phyloP scores from a whole-genome alignment of 2,888 invertebrate species.

The Apamea monoglypha region DNA sequence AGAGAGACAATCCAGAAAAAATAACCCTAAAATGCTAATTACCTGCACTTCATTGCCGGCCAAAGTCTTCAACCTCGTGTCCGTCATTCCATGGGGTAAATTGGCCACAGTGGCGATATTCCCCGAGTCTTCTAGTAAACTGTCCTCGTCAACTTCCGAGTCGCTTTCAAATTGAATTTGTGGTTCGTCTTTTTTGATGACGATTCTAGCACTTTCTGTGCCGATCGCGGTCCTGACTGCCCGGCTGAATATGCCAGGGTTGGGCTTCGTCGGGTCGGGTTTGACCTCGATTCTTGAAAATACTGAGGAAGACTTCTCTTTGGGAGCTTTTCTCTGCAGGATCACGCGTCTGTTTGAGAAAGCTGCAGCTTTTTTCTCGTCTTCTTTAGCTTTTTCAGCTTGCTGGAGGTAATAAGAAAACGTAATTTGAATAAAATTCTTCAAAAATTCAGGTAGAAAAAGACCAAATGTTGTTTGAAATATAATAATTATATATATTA shows the following conservation, averaged over 20 bases:
- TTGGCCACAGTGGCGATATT: slow-evolving; percentile 77
- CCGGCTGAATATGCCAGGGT: slow-evolving; percentile 83
- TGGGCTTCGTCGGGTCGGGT: slow-evolving; percentile 77
- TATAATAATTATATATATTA: not conserved
- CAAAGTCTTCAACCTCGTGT: slow-evolving; percentile 82
- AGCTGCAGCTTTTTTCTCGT: slow-evolving; percentile 67
- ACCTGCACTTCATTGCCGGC: slow-evolving; percentile 87
- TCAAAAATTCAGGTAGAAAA: not conserved
- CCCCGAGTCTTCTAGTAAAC: slow-evolving; percentile 68
- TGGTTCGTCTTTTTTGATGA: slow-evolving; percentile 74
- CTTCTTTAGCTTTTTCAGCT: slow-evolving; percentile 70
- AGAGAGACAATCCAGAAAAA: slow-evolving; percentile 46
- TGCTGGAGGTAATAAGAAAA: slow-evolving; percentile 44
- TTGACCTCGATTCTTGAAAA: slow-evolving; percentile 77
- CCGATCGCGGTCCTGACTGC: slow-evolving; percentile 82
- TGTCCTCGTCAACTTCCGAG: slow-evolving; percentile 76
- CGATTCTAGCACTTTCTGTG: slow-evolving; percentile 68
- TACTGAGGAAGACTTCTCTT: slow-evolving; percentile 75
- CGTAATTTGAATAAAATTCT: not conserved
- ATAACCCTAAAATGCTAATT: slow-evolving; percentile 68
- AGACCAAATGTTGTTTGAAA: no score
- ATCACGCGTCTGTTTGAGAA: slow-evolving; percentile 84
- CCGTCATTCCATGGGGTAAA: slow-evolving; percentile 87
- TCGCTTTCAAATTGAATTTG: slow-evolving; percentile 78
- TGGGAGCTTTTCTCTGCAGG: slow-evolving; percentile 76